Evolutionary conservation across 2,113 vertebrate species (phyloP).

Genomic region (Boulengerochromis microlepis): DNA sequence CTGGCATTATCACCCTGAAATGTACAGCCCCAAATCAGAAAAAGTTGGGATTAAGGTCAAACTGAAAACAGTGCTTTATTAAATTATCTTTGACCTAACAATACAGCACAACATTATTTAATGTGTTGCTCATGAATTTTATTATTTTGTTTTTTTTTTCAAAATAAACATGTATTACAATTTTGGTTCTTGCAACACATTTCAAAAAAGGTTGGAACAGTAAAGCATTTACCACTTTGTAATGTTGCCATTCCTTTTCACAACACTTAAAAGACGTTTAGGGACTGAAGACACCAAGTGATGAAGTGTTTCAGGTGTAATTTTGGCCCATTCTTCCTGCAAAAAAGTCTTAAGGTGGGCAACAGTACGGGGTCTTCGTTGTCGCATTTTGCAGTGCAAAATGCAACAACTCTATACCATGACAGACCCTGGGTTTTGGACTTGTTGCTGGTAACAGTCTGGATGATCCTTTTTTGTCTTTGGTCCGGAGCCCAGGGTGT

Average conservation of each 20-base stretch:
- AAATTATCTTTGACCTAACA: neutral
- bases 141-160: neutral
- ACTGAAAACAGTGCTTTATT: neutral
- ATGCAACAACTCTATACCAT: accelerated
- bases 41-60: neutral
- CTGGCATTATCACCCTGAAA: neutral
- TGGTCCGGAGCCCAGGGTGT: neutral
- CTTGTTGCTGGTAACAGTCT: neutral
- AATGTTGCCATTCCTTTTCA: neutral
- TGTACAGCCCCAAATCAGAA: neutral
- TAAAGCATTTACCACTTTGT: neutral
- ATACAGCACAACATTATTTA: neutral
- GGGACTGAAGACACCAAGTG: neutral
- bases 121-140: neutral
- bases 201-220: neutral
- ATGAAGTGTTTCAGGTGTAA: neutral
- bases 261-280: neutral
- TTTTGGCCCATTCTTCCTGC: neutral
- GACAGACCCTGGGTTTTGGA: neutral
- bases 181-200: neutral
- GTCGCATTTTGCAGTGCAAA: accelerated
- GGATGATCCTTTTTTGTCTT: neutral
- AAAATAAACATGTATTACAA: neutral
- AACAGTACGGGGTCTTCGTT: neutral
- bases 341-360: neutral